A percentile compares a stretch with the other conserved stretches of the same genome.
phyloP scores from a whole-genome alignment of 2,113 vertebrate genomes.

The Bubo blakistoni region DNA sequence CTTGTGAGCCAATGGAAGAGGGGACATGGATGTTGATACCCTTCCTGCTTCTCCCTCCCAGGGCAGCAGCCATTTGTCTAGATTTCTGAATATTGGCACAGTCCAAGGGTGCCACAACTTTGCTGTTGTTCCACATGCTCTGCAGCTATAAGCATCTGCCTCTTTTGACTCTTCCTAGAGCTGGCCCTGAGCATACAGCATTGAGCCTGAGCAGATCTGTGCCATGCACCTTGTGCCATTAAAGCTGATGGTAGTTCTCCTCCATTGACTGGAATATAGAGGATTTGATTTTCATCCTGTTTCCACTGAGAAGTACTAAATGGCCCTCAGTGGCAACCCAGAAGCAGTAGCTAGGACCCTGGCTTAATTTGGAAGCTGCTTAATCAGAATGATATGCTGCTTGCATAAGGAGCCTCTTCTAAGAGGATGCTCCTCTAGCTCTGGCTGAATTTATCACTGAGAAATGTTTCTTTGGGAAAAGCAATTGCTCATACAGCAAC shows the following conservation, averaged over 20 bases:
- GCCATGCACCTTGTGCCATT: neutral
- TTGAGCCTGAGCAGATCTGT: neutral
- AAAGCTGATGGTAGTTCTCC: neutral
- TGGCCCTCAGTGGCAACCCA: neutral
- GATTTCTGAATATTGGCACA: neutral
- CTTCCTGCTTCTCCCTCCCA: neutral
- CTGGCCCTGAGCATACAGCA: neutral
- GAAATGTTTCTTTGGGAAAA: constrained; percentile 31
- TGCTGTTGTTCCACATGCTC: neutral
- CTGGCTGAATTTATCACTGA: constrained; percentile 5
- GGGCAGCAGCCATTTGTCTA: neutral
- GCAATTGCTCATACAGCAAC: constrained; percentile 31
- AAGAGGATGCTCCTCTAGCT: neutral
- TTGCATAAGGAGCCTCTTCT: neutral
- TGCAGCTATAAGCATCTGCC: neutral
- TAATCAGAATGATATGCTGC: neutral
- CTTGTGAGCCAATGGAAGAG: neutral
- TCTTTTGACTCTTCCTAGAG: neutral
- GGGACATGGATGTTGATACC: fast-evolving
- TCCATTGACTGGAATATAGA: neutral
- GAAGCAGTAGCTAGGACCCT: neutral
- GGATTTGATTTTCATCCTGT: neutral
- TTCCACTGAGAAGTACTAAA: neutral
- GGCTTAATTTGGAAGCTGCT: neutral
- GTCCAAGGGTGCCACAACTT: neutral